Conservation (phyloP, 2,888 invertebrate species). For the Papilio demoleus region DNA sequence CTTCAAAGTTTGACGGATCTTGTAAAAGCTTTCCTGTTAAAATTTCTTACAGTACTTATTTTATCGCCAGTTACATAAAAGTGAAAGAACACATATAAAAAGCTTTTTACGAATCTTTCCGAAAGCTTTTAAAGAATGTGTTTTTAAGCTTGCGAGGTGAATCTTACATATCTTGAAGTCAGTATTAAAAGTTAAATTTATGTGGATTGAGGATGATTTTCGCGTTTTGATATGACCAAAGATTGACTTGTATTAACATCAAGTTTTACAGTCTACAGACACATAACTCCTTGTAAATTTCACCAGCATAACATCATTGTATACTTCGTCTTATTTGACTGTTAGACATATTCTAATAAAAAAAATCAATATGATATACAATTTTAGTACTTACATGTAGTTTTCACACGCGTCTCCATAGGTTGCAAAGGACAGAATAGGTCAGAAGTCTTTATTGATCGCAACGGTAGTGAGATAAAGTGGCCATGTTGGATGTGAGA, state of each 20-base stretch:
- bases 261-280: too few relatives aligned
- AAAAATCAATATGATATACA: too few relatives aligned
- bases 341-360: too few relatives aligned
- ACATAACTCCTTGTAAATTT: too few relatives aligned
- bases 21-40: conserved; percentile 10
- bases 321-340: not conserved
- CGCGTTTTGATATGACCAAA: too few relatives aligned
- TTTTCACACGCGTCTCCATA: not conserved
- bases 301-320: too few relatives aligned
- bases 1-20: not conserved
- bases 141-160: not conserved
- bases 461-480: conserved; percentile 22
- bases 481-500: conserved; percentile 5
- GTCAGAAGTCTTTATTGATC: conserved; percentile 19
- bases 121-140: not conserved
- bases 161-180: not conserved
- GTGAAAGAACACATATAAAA: not conserved
- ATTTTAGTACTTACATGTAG: not conserved
- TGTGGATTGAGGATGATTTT: not conserved
- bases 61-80: not conserved
- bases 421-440: conserved; percentile 11
- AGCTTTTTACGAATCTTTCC: conserved; percentile 2
- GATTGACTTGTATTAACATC: too few relatives aligned
- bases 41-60: not conserved
- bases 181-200: not conserved